A percentile compares a stretch with the other conserved stretches of the same genome.
phyloP scores from a whole-genome alignment of 2,797 vertebrate species.

The Macrochelys suwanniensis region DNA sequence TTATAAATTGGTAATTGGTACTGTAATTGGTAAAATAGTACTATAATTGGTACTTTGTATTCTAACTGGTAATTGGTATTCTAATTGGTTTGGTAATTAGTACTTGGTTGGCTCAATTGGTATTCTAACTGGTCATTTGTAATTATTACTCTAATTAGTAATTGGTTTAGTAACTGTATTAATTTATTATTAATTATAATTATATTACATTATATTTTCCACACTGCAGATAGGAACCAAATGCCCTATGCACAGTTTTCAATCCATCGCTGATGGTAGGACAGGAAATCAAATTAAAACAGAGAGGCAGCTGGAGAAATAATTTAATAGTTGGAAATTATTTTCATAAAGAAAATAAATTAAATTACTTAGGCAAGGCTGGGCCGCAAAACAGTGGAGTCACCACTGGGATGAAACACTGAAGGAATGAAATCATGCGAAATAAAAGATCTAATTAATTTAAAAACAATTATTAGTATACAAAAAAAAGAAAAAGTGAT shows the following conservation, averaged over 20 bases:
- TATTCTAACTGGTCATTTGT: neutral
- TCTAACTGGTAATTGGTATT: slow-evolving; percentile 1
- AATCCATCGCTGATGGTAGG: neutral
- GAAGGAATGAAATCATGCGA: neutral
- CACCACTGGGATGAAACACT: slow-evolving; percentile 38
- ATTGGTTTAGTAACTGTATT: neutral
- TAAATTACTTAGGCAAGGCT: slow-evolving; percentile 25
- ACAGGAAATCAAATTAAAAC: neutral
- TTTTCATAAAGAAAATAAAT: slow-evolving; percentile 17
- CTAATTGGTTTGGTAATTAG: neutral
- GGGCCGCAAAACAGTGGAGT: slow-evolving; percentile 5
- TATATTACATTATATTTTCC: neutral
- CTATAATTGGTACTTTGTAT: neutral
- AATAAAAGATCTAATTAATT: slow-evolving; percentile 3
- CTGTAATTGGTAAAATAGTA: neutral
- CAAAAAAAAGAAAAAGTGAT: neutral
- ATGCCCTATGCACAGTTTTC: neutral
- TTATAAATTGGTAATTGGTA: slow-evolving; percentile 23
- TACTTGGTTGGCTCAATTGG: neutral
- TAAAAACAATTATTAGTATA: slow-evolving; percentile 10
- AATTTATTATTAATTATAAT: too few relatives aligned
- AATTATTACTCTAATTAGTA: neutral
- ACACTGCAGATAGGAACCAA: neutral
- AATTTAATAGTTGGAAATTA: slow-evolving; percentile 25
- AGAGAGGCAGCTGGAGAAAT: neutral